Evolutionary conservation across 2,797 vertebrate genomes (phyloP).

Genomic region (Tarsius wallacei): DNA sequence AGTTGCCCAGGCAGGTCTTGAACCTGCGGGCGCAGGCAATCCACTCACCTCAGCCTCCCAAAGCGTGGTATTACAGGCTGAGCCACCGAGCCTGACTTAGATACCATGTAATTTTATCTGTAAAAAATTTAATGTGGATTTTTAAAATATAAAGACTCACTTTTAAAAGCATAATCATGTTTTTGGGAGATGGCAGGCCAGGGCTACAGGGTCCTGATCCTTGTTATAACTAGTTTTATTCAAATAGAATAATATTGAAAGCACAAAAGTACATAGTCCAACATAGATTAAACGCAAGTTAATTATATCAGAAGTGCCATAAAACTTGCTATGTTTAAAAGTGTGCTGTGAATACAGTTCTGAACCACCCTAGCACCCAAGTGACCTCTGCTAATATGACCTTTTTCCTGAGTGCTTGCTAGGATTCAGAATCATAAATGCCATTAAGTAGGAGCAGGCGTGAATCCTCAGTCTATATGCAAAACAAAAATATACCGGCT

Average conservation of each 20-base stretch:
- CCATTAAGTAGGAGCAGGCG: background rate
- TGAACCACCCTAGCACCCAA: background rate
- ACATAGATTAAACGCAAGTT: background rate
- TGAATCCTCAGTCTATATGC: background rate
- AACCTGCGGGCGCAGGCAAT: no score
- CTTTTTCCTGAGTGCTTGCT: background rate
- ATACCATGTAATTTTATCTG: background rate
- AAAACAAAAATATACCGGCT: background rate
- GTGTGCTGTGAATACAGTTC: background rate
- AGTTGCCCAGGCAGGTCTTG: no score
- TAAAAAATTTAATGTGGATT: background rate
- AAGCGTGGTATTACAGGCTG: no score
- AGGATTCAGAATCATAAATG: background rate
- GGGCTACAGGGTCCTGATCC: background rate
- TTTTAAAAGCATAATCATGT: background rate
- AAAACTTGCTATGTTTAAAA: background rate
- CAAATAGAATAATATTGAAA: background rate
- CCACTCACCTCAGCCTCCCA: no score
- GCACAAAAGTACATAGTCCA: background rate
- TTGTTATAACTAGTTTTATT: background rate
- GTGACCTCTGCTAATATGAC: background rate
- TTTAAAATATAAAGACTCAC: background rate
- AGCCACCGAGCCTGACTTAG: no score
- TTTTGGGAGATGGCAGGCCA: background rate
- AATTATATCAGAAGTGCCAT: background rate